These are phyloP conservation scores for Rutilus rutilus DNA, from an alignment of 2,113 vertebrate genomes.

Conservation along the genomic window DNA sequence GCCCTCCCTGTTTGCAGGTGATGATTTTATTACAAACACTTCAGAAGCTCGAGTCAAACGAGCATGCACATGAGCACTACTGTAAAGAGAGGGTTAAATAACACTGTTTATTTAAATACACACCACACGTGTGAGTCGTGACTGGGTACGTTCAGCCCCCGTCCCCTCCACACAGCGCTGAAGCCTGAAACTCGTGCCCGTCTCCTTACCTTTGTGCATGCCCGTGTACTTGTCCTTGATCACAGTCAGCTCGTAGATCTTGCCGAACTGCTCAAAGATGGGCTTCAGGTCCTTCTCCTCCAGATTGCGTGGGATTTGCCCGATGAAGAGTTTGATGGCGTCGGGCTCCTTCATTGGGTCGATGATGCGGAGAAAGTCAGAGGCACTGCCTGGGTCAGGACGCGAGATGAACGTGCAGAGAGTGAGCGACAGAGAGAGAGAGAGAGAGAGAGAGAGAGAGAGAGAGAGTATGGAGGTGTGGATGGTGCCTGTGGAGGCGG, in stretches of 20 bases:
- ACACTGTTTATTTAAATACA: neutral
- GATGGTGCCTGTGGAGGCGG: conserved; percentile 10
- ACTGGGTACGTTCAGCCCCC: neutral
- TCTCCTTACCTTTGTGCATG: conserved; percentile 90
- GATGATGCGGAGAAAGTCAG: conserved; percentile 73
- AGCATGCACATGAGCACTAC: neutral
- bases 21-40: neutral
- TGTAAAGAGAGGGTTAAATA: neutral
- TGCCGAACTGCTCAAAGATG: conserved; percentile 16
- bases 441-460: conserved; percentile 39
- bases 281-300: conserved; percentile 4
- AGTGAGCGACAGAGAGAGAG: conserved; percentile 33
- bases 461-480: conserved; percentile 39
- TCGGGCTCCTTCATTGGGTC: conserved; percentile 92
- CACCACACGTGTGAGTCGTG: conserved; percentile 5
- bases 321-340: conserved; percentile 77
- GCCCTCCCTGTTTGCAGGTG: neutral
- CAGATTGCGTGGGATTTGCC: conserved; percentile 20
- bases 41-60: neutral
- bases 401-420: conserved; percentile 45
- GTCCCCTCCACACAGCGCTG: neutral
- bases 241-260: conserved; percentile 85
- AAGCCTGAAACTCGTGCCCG: neutral
- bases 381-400: conserved; percentile 56
- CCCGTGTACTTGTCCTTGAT: conserved; percentile 98